These are phyloP conservation scores for Cantharis lateralis DNA, from an alignment of 2,888 invertebrate species.

Conservation along the genomic window DNA sequence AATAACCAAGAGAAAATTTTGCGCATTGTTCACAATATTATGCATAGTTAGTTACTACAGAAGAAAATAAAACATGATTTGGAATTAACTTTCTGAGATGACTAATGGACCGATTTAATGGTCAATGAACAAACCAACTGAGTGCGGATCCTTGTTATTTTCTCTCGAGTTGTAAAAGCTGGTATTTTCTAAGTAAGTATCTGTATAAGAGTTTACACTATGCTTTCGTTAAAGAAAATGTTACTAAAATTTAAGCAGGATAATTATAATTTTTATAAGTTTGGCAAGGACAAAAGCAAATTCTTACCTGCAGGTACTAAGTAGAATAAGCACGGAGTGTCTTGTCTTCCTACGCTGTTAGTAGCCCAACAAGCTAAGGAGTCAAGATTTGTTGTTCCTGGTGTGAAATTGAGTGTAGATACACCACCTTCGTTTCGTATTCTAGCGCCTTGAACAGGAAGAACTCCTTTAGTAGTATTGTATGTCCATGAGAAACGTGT, in stretches of 20 bases:
- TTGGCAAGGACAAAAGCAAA: background rate
- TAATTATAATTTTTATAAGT: background rate
- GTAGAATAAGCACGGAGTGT: slow-evolving; percentile 80
- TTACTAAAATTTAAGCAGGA: background rate
- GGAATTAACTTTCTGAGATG: slow-evolving; percentile 27
- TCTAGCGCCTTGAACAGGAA: slow-evolving; percentile 70
- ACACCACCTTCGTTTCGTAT: slow-evolving; percentile 58
- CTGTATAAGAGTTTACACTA: slow-evolving; percentile 17
- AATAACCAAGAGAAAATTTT: background rate
- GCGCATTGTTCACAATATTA: slow-evolving; percentile 8
- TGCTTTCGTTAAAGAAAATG: background rate
- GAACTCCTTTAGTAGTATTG: slow-evolving; percentile 74
- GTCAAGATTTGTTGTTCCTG: slow-evolving; percentile 69
- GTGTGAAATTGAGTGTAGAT: slow-evolving; percentile 63
- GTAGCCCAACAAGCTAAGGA: slow-evolving; percentile 88
- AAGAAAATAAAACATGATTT: slow-evolving; percentile 9
- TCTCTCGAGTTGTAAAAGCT: slow-evolving; percentile 21
- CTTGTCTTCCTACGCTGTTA: slow-evolving; percentile 81
- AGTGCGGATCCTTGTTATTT: slow-evolving; percentile 45
- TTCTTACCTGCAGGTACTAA: slow-evolving; percentile 79
- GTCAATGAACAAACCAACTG: slow-evolving; percentile 42
- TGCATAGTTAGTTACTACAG: background rate
- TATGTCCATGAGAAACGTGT: slow-evolving; percentile 84
- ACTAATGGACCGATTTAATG: slow-evolving; percentile 45
- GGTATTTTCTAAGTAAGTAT: slow-evolving; percentile 1